Evolutionary conservation across 2,888 invertebrate genomes (phyloP).

Genomic region (Lochmaea capreae): DNA sequence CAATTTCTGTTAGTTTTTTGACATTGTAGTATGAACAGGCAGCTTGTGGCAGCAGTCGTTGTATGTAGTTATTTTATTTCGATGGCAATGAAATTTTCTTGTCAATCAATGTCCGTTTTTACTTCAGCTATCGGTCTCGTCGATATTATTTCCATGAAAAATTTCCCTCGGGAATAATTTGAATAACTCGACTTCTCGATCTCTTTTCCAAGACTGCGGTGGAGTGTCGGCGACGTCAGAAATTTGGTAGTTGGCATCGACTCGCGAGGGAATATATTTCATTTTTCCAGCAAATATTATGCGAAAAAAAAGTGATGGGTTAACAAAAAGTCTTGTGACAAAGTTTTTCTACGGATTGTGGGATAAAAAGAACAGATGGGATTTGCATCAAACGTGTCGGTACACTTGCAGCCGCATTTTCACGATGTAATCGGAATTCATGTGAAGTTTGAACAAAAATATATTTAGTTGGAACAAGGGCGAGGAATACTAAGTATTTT

Average conservation of each 20-base stretch:
- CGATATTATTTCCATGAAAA: slow-evolving; percentile 24
- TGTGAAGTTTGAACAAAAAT: neutral
- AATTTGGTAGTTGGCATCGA: slow-evolving; percentile 20
- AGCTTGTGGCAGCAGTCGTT: too few species aligned
- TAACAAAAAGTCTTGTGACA: slow-evolving; percentile 33
- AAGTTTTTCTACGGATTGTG: slow-evolving; percentile 25
- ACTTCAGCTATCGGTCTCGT: slow-evolving; percentile 4
- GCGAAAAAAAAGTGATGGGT: slow-evolving; percentile 30
- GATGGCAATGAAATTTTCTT: neutral
- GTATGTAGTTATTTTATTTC: too few species aligned
- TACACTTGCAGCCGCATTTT: neutral
- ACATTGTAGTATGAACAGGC: too few species aligned
- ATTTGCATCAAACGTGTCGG: slow-evolving; percentile 7
- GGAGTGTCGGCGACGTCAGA: slow-evolving; percentile 26
- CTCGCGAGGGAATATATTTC: slow-evolving; percentile 33
- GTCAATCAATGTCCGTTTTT: slow-evolving; percentile 8
- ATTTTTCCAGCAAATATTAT: slow-evolving; percentile 35
- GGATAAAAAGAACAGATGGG: slow-evolving; percentile 17
- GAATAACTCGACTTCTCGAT: slow-evolving; percentile 32
- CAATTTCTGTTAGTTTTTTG: too few species aligned
- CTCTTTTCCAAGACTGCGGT: slow-evolving; percentile 12
- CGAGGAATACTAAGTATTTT: neutral
- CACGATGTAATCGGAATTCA: neutral
- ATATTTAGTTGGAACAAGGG: neutral
- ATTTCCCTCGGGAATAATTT: slow-evolving; percentile 37